phyloP scores from a whole-genome alignment of 2,113 vertebrate genomes.

The Sapayoa aenigma region DNA sequence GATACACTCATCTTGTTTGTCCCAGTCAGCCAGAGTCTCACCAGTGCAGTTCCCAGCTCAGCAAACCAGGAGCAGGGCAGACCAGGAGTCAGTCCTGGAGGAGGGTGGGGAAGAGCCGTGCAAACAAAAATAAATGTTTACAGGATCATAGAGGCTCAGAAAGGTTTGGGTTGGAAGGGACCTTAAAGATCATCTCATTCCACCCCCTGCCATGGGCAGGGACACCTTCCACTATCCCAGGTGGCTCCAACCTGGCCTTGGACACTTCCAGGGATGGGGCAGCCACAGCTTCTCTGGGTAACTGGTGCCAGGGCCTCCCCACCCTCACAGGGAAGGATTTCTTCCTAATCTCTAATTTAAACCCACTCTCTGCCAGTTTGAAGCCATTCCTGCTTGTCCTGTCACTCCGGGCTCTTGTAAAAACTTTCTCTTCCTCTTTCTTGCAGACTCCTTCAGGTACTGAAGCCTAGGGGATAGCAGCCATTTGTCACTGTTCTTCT shows the following conservation, averaged over 20 bases:
- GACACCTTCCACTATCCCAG: background rate
- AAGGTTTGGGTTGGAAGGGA: background rate
- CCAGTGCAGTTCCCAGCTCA: background rate
- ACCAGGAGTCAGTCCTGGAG: background rate
- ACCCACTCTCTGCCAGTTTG: background rate
- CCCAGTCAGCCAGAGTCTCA: rapidly evolving
- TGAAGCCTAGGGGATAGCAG: background rate
- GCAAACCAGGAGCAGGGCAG: background rate
- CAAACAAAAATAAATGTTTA: too few relatives aligned
- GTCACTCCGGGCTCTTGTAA: background rate
- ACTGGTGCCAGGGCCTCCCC: background rate
- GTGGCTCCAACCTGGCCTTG: background rate
- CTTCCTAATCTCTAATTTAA: background rate
- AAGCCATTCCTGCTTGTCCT: background rate
- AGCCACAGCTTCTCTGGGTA: background rate
- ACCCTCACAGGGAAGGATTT: background rate
- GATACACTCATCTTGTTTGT: background rate
- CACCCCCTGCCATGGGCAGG: background rate
- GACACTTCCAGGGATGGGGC: background rate
- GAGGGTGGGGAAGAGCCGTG: rapidly evolving
- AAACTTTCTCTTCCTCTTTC: background rate
- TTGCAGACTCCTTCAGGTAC: too few relatives aligned
- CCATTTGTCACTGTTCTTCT: background rate
- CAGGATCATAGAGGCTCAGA: background rate
- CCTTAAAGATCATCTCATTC: background rate